Percentiles rank a stretch among this genome's conserved stretches.
These are phyloP conservation scores for Tetranychus urticae DNA, from an alignment of 1,140 invertebrate species.

Conservation along the genomic window DNA sequence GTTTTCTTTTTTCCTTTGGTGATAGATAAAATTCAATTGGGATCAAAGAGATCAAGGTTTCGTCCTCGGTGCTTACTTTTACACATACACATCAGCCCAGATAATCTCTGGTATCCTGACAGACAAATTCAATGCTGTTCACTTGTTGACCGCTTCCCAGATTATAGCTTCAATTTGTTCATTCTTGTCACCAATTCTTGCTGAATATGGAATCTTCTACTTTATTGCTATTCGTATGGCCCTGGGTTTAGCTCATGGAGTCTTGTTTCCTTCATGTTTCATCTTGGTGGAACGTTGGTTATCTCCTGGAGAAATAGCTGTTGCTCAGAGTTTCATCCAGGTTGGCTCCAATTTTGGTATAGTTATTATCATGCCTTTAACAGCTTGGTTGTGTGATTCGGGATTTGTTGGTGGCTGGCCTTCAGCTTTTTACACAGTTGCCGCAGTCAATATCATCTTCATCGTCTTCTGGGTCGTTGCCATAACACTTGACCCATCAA, in stretches of 20 bases:
- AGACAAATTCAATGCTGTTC: slow-evolving; percentile 27
- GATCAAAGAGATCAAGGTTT: slow-evolving; percentile 17
- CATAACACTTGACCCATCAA: too few relatives aligned
- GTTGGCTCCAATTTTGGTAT: too few relatives aligned
- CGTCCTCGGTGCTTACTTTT: slow-evolving; percentile 58
- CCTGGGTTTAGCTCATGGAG: not conserved
- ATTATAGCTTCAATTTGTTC: too few relatives aligned
- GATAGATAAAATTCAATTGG: too few relatives aligned
- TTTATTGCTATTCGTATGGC: not conserved
- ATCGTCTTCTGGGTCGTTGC: too few relatives aligned
- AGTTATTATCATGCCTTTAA: too few relatives aligned
- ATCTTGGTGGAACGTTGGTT: not conserved
- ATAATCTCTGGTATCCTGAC: slow-evolving; percentile 52
- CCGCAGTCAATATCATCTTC: too few relatives aligned
- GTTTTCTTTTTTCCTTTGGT: too few relatives aligned
- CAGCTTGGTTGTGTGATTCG: too few relatives aligned
- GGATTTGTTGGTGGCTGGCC: too few relatives aligned
- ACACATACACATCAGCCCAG: slow-evolving; percentile 58
- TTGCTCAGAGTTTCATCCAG: too few relatives aligned
- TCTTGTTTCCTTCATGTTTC: not conserved
- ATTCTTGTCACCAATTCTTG: not conserved
- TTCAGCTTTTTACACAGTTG: too few relatives aligned
- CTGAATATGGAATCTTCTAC: not conserved
- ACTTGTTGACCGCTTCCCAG: not conserved
- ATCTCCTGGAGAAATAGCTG: not conserved